phyloP scores from a whole-genome alignment of 1,140 invertebrate species.

The Trigoniulus corallinus region DNA sequence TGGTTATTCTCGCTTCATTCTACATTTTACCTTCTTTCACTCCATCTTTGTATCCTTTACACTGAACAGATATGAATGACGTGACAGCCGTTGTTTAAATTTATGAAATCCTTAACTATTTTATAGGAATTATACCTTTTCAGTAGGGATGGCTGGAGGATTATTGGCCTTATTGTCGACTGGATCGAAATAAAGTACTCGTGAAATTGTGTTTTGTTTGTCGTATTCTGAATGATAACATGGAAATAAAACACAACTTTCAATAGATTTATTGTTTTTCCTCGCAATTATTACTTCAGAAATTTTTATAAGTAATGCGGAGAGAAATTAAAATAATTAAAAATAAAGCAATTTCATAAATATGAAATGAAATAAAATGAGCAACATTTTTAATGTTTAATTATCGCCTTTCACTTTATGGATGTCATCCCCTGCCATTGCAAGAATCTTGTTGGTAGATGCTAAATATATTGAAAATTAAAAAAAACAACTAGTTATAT shows the following conservation, averaged over 20 bases:
- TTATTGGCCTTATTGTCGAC: conserved; percentile 81
- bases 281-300: no score
- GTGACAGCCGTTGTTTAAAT: not conserved
- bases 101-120: not conserved
- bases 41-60: conserved; percentile 51
- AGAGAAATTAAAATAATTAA: not conserved
- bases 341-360: not conserved
- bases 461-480: not conserved
- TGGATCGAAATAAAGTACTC: conserved; percentile 35
- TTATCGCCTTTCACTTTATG: not conserved
- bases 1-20: conserved; percentile 89
- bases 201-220: no score
- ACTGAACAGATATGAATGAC: not conserved
- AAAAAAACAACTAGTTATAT: conserved; percentile 4
- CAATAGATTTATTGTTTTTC: no score
- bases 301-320: no score
- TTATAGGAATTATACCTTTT: conserved; percentile 70
- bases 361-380: no score
- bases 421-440: not conserved
- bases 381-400: no score
- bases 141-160: conserved; percentile 66
- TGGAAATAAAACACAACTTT: no score
- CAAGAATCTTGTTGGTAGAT: not conserved
- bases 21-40: conserved; percentile 79
- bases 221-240: no score